Conservation (phyloP, 2,113 vertebrate species). For the Struthidea cinerea region DNA sequence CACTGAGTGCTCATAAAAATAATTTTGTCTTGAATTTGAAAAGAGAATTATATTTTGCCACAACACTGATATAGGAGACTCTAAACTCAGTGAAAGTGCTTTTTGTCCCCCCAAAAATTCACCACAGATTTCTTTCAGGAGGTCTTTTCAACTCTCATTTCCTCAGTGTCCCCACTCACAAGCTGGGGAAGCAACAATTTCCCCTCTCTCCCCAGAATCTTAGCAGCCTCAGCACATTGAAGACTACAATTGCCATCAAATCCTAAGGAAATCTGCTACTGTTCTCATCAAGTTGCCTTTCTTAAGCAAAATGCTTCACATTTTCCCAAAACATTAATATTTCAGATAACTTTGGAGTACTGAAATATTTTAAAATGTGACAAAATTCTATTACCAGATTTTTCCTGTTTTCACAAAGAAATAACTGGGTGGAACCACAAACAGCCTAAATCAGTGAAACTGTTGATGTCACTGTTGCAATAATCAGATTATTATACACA, state of each 20-base stretch:
- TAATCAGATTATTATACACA: not conserved
- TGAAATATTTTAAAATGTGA: not conserved
- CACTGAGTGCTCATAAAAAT: not conserved
- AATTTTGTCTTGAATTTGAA: not conserved
- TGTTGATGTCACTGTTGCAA: not conserved
- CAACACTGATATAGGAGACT: not conserved
- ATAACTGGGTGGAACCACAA: not conserved
- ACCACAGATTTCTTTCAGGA: not conserved
- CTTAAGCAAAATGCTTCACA: not conserved
- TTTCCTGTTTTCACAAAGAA: not conserved
- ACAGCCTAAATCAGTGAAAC: not conserved
- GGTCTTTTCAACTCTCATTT: not conserved
- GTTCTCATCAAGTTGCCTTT: not conserved
- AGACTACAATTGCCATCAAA: not conserved
- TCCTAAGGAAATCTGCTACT: not conserved
- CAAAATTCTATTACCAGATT: not conserved
- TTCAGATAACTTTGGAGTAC: not conserved
- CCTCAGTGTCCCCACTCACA: not conserved
- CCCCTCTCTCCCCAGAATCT: not conserved
- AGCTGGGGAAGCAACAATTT: not conserved
- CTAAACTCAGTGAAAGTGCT: not conserved
- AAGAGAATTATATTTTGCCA: not conserved
- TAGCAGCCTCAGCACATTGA: not conserved
- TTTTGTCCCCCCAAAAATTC: fast-evolving
- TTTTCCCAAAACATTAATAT: not conserved